Evolutionary conservation across 2,113 vertebrate genomes (phyloP), one percentile per base, ranked within the genome.

Genomic region (Henicopernis longicauda): DNA sequence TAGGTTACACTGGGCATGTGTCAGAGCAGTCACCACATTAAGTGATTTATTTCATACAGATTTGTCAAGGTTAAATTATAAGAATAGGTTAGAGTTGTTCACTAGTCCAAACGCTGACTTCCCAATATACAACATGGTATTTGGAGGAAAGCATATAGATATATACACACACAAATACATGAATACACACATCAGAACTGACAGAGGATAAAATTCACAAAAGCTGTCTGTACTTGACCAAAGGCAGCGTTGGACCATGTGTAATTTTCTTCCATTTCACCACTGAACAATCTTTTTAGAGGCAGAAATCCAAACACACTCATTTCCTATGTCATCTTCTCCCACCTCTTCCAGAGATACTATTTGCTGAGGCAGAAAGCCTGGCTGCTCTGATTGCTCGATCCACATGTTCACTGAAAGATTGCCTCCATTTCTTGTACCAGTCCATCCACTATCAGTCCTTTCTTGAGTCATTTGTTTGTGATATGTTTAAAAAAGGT

Each of bases 401-500:
- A 96, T 90, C 14, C 31, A 79, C 69, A 45, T 85, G 31, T 52
- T 81, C 79, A 63, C 84, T 76, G 61, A 67, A 83, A 77, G 76
- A 87, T 6, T 92, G 62, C 32, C 45, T 95, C 85, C 67, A 78
- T 57, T 94, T 83, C 29, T 65, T 76, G 59, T 47, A 95, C 31
- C 36, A 74, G 89, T 85, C 54, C 59, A 86, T 81, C 71, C 34
- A 62, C 50, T 72, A 15, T 26, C 62, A 38, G 32, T 55, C 36
- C 32, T 94, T 92, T 86, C 78, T 57, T 6, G 22, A 96, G 76
- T 32, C 55, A 16, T 38, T 87, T 85, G 61, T 90, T 96, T 92
- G 73, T 85, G 89, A 91, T 78, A 44, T 52, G 57, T 90, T 89
- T 92, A 89, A 40, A 88, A 89, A 95, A 79, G 82, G 20, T 70